phyloP scores from a whole-genome alignment of 2,888 invertebrate genomes.

The Hofmannophila pseudospretella region DNA sequence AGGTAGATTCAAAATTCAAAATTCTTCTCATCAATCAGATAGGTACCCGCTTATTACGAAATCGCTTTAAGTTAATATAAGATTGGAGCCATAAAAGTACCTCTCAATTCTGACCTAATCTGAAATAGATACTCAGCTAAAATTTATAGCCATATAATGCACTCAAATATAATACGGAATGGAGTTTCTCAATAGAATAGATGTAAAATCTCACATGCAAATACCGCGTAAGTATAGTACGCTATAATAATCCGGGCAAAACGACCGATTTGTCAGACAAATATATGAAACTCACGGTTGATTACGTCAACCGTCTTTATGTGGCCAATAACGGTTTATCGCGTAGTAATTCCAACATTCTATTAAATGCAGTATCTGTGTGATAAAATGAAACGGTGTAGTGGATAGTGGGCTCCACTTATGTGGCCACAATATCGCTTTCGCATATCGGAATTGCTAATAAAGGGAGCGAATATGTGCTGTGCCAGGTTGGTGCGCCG shows the following conservation, averaged over 20 bases:
- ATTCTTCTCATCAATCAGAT: too few species aligned
- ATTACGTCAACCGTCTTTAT: conserved; percentile 64
- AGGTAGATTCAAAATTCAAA: too few species aligned
- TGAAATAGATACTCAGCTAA: conserved; percentile 1
- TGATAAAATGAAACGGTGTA: conserved; percentile 65
- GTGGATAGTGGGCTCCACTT: conserved; percentile 52
- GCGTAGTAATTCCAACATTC: conserved; percentile 54
- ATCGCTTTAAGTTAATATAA: not conserved
- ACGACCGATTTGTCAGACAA: conserved; percentile 61
- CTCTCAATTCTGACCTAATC: not conserved
- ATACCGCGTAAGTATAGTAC: conserved; percentile 28
- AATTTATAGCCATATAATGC: conserved; percentile 11
- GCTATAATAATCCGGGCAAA: conserved; percentile 42
- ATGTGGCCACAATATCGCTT: conserved; percentile 60
- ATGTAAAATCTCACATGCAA: conserved; percentile 50
- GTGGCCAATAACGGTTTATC: conserved; percentile 56
- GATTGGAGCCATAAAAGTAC: not conserved
- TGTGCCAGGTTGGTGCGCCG: conserved; percentile 30
- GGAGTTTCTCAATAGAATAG: conserved; percentile 47
- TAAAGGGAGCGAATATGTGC: conserved; percentile 64
- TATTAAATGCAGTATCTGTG: conserved; percentile 56
- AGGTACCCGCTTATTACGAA: too few species aligned
- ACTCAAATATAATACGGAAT: conserved; percentile 37
- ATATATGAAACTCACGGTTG: conserved; percentile 60
- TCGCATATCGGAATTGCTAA: conserved; percentile 73